Evolutionary conservation across 2,888 invertebrate genomes (phyloP), one percentile per base, ranked within the genome.

Genomic region (Pseudoips prasinana): DNA sequence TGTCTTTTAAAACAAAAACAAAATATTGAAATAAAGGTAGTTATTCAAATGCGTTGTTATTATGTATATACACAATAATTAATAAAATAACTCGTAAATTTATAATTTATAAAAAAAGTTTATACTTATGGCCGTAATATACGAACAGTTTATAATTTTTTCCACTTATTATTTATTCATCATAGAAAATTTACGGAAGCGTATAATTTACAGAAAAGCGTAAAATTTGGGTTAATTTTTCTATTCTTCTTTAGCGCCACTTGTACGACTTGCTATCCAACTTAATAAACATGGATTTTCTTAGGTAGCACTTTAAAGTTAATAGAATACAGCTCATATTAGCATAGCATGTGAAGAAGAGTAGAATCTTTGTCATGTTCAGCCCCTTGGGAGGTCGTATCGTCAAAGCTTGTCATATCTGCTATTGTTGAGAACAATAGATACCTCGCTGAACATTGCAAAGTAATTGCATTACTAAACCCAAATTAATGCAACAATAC

Each of bases 401-500:
- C 70, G 56, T 83, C 80, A 79, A 58, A 45, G 42, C 61, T 68
- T 83, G 84, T 85, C 83, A 86, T 79, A 83, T 78, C 68, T 34
- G 6, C 41, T 43, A 48, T 58, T 68, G 72, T 67, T 27, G 22
- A 7, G 8, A 29, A 55, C 56, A 58, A 55, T 55, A 29, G 25
- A 39, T 38, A 73, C 67, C 75, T 73, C 80, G 75, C 39, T 73
- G 74, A 14, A 14, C 64, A 60, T 46, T 25, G 37, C 68, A 64
- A 52, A 61, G 64, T 76, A 81, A 83, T 83, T 81, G 76, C 62
- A 71, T 77, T 79, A 78, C 66, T 67, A 71, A 75, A 61, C 59
- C 37, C 59, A 75, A 68, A 77, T 73, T 73, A 69, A 46, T 58
- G 58, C 64, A 67, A 66, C 69, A 64, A 67, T 14, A 54, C 60